Evolutionary conservation across 2,113 vertebrate species (phyloP).

Genomic region (Muntiacus muntjak): DNA sequence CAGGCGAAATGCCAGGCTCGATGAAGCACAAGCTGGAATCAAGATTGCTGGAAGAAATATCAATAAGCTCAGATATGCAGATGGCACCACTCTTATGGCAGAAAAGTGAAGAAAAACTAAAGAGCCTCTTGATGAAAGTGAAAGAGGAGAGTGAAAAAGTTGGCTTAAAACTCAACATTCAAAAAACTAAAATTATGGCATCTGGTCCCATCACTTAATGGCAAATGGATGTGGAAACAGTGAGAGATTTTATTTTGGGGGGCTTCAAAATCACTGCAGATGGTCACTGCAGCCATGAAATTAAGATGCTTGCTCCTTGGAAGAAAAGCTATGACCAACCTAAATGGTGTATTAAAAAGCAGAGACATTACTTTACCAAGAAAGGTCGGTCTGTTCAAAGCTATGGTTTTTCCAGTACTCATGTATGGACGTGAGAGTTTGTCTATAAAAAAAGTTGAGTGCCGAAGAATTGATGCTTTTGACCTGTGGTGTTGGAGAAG

Average conservation of each 20-base stretch:
- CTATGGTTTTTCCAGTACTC: neutral
- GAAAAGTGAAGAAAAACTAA: neutral
- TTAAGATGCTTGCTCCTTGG: neutral
- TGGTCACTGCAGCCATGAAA: neutral
- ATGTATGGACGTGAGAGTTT: neutral
- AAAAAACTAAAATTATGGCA: neutral
- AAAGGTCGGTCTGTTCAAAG: neutral
- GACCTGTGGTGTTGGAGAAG: neutral
- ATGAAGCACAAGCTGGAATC: neutral
- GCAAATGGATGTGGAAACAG: neutral
- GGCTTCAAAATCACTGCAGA: neutral
- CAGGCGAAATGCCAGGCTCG: fast-evolving
- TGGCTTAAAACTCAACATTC: neutral
- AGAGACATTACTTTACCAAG: neutral
- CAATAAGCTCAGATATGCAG: neutral
- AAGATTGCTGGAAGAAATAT: neutral
- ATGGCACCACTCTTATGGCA: neutral
- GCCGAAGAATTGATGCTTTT: neutral
- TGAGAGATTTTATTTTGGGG: neutral
- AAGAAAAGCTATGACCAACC: neutral
- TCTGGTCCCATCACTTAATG: neutral
- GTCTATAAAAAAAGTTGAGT: neutral
- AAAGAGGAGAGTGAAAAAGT: neutral
- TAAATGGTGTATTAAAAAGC: neutral
- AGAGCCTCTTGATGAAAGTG: neutral